A percentile compares a stretch with the other conserved stretches of the same genome.
phyloP scores from a whole-genome alignment of 2,113 vertebrate species.

The Pithys albifrons region DNA sequence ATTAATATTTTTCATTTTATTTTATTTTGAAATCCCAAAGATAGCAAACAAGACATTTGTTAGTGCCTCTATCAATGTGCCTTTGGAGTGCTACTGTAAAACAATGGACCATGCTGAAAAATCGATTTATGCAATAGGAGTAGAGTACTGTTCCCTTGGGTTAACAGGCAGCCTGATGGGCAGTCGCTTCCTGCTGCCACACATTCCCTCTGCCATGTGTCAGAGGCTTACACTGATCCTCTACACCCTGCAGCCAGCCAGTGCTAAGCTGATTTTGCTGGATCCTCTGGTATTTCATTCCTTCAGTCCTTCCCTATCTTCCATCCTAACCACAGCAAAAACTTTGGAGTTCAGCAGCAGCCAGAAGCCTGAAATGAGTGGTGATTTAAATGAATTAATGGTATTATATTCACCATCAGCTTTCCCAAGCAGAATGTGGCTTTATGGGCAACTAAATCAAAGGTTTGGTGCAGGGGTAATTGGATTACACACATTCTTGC shows the following conservation, averaged over 20 bases:
- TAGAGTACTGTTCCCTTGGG: background rate
- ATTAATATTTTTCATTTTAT: background rate
- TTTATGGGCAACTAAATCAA: background rate
- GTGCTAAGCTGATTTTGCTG: constrained; percentile 23
- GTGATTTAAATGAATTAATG: background rate
- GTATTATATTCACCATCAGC: fast-evolving
- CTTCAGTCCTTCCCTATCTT: background rate
- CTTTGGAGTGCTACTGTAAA: background rate
- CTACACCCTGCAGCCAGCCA: background rate
- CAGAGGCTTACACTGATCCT: background rate
- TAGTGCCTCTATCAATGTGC: background rate
- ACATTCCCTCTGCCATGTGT: background rate
- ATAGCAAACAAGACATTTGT: background rate
- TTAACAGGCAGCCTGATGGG: background rate
- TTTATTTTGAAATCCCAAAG: background rate
- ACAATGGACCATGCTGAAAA: background rate
- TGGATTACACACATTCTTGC: fast-evolving
- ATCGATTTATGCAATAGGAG: background rate
- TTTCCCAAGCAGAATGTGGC: background rate
- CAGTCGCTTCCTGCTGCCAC: background rate
- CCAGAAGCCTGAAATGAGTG: background rate
- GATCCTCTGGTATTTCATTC: background rate
- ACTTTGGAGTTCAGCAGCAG: background rate
- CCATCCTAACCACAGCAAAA: background rate
- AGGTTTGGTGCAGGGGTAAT: background rate